Conservation (phyloP, 2,113 vertebrate genomes). For the Xenopus tropicalis region UCB_Xtro_10.0 CM004451.2:32504001-32504500, state of each 20-base stretch:
- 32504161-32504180: slow-evolving; percentile 93
- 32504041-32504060: too few species aligned
- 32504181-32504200: slow-evolving; percentile 90
- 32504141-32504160: slow-evolving; percentile 87
- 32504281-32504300: slow-evolving; percentile 65
- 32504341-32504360: slow-evolving; percentile 92
- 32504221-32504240: neutral
- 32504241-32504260: neutral
- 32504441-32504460: slow-evolving; percentile 89
- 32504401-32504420: slow-evolving; percentile 96
- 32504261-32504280: too few species aligned
- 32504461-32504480: slow-evolving; percentile 92
- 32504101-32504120: slow-evolving; percentile 77
- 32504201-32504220: slow-evolving; percentile 13
- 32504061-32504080: neutral
- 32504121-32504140: slow-evolving; percentile 88
- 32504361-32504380: slow-evolving; percentile 87
- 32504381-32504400: slow-evolving; percentile 92
- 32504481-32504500: slow-evolving; percentile 87
- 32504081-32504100: slow-evolving; percentile 86
- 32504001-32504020: too few species aligned
- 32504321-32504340: slow-evolving; percentile 90
- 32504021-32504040: too few species aligned
- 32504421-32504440: slow-evolving; percentile 98
- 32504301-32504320: slow-evolving; percentile 89